Conservation (phyloP, 2,797 vertebrate species). For the Holocentrus rufus region DNA sequence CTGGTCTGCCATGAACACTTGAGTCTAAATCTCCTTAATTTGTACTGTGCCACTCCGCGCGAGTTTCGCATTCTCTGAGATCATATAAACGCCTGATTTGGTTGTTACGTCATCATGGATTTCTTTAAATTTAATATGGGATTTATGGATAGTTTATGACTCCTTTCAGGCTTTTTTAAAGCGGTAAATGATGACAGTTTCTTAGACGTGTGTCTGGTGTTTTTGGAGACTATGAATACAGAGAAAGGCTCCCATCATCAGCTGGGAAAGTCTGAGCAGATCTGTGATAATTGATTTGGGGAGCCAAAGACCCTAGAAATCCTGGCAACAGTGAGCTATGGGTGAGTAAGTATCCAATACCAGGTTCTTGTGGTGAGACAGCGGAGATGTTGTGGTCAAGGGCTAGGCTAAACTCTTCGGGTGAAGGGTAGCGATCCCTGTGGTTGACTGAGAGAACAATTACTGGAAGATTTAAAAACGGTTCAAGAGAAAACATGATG, state of each 20-base stretch:
- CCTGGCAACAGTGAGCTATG: conserved; percentile 61
- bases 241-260: conserved; percentile 57
- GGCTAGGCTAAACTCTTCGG: conserved; percentile 67
- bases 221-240: conserved; percentile 46
- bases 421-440: conserved; percentile 73
- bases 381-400: conserved; percentile 78
- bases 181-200: conserved; percentile 31
- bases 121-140: conserved; percentile 56
- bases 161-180: conserved; percentile 19
- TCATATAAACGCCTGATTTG: conserved; percentile 78
- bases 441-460: conserved; percentile 74
- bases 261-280: conserved; percentile 70
- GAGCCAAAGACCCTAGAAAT: conserved; percentile 65
- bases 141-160: conserved; percentile 30
- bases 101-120: conserved; percentile 67
- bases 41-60: conserved; percentile 85
- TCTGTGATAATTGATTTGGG: conserved; percentile 71
- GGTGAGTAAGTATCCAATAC: conserved; percentile 63
- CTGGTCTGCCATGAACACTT: conserved; percentile 87
- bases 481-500: conserved; percentile 65
- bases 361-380: conserved; percentile 79
- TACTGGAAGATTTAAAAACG: conserved; percentile 77
- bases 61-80: conserved; percentile 81
- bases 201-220: conserved; percentile 44
- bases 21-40: conserved; percentile 89